Evolutionary conservation across 2,797 vertebrate genomes (phyloP).

Genomic region (Pipistrellus pipistrellus): DNA sequence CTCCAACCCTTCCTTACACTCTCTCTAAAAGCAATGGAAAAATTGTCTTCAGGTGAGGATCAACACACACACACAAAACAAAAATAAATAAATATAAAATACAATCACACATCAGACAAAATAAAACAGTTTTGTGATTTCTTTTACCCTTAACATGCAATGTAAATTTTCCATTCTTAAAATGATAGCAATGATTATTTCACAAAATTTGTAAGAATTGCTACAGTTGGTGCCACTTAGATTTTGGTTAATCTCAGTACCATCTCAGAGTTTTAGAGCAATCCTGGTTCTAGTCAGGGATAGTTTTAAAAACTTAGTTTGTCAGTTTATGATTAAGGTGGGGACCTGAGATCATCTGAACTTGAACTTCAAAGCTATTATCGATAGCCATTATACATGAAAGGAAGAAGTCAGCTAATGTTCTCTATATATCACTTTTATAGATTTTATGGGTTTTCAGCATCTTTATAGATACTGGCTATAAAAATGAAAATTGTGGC

Average conservation of each 20-base stretch:
- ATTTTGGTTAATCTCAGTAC: neutral
- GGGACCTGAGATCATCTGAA: neutral
- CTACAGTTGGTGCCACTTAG: neutral
- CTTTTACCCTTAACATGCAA: neutral
- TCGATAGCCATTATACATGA: neutral
- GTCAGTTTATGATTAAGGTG: neutral
- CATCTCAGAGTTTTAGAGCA: neutral
- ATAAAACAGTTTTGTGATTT: neutral
- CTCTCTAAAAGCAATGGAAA: too few relatives aligned
- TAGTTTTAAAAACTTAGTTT: neutral
- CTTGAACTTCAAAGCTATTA: neutral
- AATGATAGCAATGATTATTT: neutral
- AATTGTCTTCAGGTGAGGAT: too few relatives aligned
- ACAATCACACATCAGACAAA: neutral
- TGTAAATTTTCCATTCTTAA: neutral
- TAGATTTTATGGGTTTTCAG: neutral
- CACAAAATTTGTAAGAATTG: neutral
- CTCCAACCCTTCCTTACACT: too few relatives aligned
- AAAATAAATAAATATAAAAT: too few relatives aligned
- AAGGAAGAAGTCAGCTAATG: neutral
- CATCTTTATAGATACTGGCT: neutral
- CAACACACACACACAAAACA: too few relatives aligned
- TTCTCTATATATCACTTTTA: neutral
- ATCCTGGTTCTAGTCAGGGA: neutral
- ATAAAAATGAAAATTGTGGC: neutral